Evolutionary conservation across 2,797 vertebrate genomes (phyloP), one percentile per base, ranked within the genome.

Genomic region (Rhinichthys osculus): DNA sequence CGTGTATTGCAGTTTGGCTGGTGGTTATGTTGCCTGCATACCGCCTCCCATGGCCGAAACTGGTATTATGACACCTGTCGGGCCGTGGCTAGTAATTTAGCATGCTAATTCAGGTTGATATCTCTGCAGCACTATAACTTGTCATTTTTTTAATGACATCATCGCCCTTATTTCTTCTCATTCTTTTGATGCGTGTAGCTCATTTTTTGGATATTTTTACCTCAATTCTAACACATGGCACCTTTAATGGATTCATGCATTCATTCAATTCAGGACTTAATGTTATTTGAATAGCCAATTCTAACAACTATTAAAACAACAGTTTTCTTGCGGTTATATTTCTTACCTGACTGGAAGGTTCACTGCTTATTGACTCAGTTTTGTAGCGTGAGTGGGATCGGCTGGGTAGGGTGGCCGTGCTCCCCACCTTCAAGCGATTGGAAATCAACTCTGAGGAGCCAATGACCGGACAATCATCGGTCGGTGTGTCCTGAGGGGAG

Each of bases 321-420:
- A 59, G 44, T 42, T 42, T 42, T 62, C 1, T 16, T n/a, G 30
- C 14, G 6, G 57, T 23, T 78, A 40, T 40, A 78, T 42, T n/a
- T 81, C 92, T 94, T 95, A 99, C 98, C 97, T 96, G 96, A 16
- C 90, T 87, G 47, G 95, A 91, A 27, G 94, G 84, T 88, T 97
- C 96, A 27, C 93, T 92, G 54, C 91, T 93, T 21, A 95, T 92
- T 0, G 94, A 93, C 79, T 96, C 94, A 0, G 92, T 91, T 84
- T 94, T 92, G 52, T 90, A 93, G 13, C 87, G 92, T 77, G 93
- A 93, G 80, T 82, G 94, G 87, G 92, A 93, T 6, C 89, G 92
- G 6, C 84, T 40, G 3, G 93, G 89, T 84, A 94, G 86, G 5
- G 94, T 90, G 73, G 93, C 90, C 9, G 90, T 82, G 0, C 93